phyloP scores from a whole-genome alignment of 2,888 invertebrate genomes.

The Platycnemis pennipes region DNA sequence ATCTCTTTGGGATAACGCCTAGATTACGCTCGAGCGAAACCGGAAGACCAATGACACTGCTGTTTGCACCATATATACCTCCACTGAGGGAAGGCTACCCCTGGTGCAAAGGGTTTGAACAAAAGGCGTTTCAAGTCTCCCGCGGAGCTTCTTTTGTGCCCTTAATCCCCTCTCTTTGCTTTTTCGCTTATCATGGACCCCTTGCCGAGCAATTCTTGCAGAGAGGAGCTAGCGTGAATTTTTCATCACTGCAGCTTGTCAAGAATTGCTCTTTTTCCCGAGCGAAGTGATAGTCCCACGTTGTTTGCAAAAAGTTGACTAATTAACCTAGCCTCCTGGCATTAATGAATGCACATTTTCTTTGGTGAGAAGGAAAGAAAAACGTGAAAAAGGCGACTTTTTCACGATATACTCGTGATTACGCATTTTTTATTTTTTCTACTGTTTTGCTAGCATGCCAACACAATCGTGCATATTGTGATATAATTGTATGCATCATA shows the following conservation, averaged over 20 bases:
- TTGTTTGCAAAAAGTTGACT: neutral
- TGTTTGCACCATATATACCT: neutral
- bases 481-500: too few species aligned
- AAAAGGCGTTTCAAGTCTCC: neutral
- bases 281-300: neutral
- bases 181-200: conserved; percentile 11
- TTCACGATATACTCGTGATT: neutral
- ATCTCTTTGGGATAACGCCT: neutral
- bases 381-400: neutral
- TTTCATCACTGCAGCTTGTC: conserved; percentile 11
- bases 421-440: neutral
- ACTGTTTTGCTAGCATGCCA: too few species aligned
- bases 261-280: conserved; percentile 1
- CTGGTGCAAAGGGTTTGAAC: neutral
- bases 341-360: conserved; percentile 8
- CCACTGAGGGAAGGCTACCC: neutral
- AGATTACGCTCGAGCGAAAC: neutral
- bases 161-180: conserved; percentile 9
- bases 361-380: neutral
- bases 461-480: too few species aligned
- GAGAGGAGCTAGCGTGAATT: conserved; percentile 9
- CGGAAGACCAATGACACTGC: neutral
- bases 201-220: neutral
- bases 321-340: neutral
- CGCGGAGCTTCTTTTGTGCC: neutral